These are phyloP conservation scores for Neodiprion pinetum DNA, from an alignment of 1,140 invertebrate genomes.

Conservation along the genomic window DNA sequence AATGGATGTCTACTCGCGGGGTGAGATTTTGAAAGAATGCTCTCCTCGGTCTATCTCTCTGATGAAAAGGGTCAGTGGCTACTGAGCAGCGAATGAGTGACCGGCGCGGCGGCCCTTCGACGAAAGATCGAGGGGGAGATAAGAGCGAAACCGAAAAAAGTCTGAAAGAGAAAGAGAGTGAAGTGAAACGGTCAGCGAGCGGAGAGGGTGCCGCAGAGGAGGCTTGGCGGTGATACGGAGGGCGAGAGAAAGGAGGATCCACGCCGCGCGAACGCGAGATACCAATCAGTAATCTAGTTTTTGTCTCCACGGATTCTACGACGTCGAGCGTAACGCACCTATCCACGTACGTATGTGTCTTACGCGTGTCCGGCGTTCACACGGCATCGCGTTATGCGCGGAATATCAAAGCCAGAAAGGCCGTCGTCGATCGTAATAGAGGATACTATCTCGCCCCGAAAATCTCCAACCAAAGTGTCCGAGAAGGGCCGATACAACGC, in stretches of 20 bases:
- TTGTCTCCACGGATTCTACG: neutral
- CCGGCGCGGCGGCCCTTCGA: neutral
- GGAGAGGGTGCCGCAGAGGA: neutral
- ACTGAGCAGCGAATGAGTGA: slow-evolving; percentile 7
- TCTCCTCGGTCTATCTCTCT: neutral
- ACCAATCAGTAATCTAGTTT: slow-evolving; percentile 7
- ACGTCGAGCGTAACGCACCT: neutral
- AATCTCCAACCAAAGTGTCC: too few relatives aligned
- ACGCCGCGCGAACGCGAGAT: neutral
- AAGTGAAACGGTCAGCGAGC: too few relatives aligned
- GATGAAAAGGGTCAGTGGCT: neutral
- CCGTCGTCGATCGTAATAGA: too few relatives aligned
- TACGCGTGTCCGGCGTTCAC: too few relatives aligned
- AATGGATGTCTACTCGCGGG: neutral
- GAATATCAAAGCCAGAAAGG: too few relatives aligned
- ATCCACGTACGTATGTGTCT: neutral
- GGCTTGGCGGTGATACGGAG: neutral
- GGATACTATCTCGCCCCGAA: too few relatives aligned
- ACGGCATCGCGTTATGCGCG: too few relatives aligned
- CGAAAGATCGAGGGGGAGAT: neutral
- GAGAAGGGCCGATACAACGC: neutral
- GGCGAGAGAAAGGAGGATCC: slow-evolving; percentile 1
- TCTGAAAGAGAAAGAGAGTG: neutral
- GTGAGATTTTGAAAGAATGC: neutral
- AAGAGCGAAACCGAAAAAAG: neutral